phyloP scores from a whole-genome alignment of 2,113 vertebrate genomes.

The Eulemur rufifrons region DNA sequence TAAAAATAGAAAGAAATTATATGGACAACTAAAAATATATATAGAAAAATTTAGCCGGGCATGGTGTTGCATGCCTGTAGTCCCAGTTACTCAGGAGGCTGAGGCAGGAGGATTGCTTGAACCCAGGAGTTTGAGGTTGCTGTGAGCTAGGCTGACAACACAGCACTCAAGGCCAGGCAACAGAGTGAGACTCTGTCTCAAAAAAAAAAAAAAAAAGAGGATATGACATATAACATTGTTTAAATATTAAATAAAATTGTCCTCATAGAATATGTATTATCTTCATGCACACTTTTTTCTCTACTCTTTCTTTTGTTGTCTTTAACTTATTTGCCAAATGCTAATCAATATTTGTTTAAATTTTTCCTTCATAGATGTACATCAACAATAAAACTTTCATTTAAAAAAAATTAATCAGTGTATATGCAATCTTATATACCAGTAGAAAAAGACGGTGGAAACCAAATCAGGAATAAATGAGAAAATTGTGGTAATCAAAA shows the following conservation, averaged over 20 bases:
- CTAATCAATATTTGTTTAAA: background rate
- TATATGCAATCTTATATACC: background rate
- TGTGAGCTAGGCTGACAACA: too few relatives aligned
- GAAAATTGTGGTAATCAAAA: background rate
- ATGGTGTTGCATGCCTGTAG: too few relatives aligned
- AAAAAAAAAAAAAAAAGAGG: background rate
- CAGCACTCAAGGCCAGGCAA: too few relatives aligned
- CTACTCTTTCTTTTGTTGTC: background rate
- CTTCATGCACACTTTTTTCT: background rate
- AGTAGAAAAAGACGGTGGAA: background rate
- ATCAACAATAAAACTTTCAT: background rate
- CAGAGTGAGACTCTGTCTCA: too few relatives aligned
- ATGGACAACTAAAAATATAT: too few relatives aligned
- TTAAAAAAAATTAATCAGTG: background rate
- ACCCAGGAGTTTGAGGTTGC: too few relatives aligned
- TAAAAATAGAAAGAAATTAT: too few relatives aligned
- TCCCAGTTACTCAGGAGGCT: too few relatives aligned
- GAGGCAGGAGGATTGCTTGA: too few relatives aligned
- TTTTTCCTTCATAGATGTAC: background rate
- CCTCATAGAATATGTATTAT: background rate
- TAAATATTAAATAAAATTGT: slow-evolving; percentile 14
- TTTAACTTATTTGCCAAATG: slow-evolving; percentile 3
- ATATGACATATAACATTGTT: background rate
- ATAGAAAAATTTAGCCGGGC: too few relatives aligned
- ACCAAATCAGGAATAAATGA: background rate